Conservation (phyloP, 1,140 invertebrate genomes). For the Nilaparvata lugens region DNA sequence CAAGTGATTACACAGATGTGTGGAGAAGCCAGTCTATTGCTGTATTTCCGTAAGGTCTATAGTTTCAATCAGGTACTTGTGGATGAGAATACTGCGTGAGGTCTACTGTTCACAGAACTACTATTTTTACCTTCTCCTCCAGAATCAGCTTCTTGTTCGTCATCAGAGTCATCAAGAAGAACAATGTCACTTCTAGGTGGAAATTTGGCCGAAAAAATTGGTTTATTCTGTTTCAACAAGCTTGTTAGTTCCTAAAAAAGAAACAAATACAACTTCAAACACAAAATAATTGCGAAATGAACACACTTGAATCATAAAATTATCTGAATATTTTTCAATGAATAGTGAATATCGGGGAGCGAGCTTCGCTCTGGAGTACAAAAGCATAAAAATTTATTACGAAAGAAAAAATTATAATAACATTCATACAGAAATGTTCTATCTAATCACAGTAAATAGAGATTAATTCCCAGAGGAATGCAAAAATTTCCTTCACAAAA, state of each 20-base stretch:
- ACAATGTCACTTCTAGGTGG: conserved; percentile 47
- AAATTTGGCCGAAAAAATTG: conserved; percentile 39
- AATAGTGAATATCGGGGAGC: background rate
- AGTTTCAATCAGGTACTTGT: too few relatives aligned
- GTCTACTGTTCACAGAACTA: too few relatives aligned
- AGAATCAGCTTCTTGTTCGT: conserved; percentile 29
- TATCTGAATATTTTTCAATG: background rate
- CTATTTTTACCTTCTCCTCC: conserved; percentile 22
- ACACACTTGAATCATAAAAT: background rate
- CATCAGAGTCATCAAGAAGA: conserved; percentile 42
- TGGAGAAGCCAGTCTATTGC: too few relatives aligned
- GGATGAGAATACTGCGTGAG: too few relatives aligned
- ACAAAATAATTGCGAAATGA: too few relatives aligned
- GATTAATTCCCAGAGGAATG: too few relatives aligned
- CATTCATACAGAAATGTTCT: too few relatives aligned
- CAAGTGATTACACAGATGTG: too few relatives aligned
- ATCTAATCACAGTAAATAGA: too few relatives aligned
- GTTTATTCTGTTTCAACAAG: conserved; percentile 33
- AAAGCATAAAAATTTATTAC: background rate
- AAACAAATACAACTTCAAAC: background rate
- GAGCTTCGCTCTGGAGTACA: background rate
- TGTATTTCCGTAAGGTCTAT: too few relatives aligned
- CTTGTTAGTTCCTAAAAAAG: conserved; percentile 34
- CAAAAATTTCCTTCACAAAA: too few relatives aligned
- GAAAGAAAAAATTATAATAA: too few relatives aligned